These are phyloP conservation scores for Prunella strophiata DNA, from an alignment of 2,797 vertebrate species.

Conservation along the genomic window DNA sequence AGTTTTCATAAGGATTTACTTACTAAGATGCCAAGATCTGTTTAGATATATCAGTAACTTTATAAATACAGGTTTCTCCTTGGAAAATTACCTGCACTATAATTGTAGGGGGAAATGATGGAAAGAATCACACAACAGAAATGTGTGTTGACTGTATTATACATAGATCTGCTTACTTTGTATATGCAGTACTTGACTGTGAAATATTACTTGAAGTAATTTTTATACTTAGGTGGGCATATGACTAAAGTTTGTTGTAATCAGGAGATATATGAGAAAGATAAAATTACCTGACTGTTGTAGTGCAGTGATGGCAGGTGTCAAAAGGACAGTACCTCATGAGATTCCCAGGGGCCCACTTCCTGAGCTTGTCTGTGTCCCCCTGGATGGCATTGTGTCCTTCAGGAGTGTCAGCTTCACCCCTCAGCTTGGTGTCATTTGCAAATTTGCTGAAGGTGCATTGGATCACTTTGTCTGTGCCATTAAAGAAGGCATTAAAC, in stretches of 20 bases:
- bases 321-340: not conserved
- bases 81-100: not conserved
- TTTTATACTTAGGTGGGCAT: rapidly evolving
- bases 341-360: not conserved
- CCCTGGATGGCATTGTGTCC: not conserved
- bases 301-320: no score
- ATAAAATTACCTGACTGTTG: not conserved
- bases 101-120: not conserved
- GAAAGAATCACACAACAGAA: not conserved
- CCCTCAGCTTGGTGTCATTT: not conserved
- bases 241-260: not conserved
- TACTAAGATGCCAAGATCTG: not conserved
- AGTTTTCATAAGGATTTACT: not conserved
- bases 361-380: not conserved
- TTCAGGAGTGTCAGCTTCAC: not conserved
- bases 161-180: not conserved
- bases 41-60: not conserved
- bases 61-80: not conserved
- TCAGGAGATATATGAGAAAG: not conserved
- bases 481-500: not conserved
- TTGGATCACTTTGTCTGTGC: not conserved
- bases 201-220: not conserved
- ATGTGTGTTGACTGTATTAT: not conserved
- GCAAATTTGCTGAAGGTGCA: not conserved
- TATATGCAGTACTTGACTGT: rapidly evolving